Evolutionary conservation across 2,797 vertebrate genomes (phyloP).

Genomic region (Sparus aurata): DNA sequence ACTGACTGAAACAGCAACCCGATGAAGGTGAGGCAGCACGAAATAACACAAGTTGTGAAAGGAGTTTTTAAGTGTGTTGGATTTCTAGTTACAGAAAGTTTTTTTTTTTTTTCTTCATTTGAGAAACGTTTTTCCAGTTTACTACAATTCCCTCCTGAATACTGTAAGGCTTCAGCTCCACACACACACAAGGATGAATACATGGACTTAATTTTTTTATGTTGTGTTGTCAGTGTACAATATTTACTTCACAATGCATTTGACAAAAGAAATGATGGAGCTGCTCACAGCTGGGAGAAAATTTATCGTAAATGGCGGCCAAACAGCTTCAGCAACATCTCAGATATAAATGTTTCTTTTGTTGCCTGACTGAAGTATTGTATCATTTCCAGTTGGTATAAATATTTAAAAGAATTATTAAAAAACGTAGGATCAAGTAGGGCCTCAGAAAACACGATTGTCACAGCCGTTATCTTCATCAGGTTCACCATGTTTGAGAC

Average conservation of each 20-base stretch:
- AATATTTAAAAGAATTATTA: neutral
- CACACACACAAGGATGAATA: neutral
- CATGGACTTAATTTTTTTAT: neutral
- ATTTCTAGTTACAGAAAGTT: neutral
- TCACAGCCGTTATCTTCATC: neutral
- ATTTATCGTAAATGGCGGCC: neutral
- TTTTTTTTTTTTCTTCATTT: neutral
- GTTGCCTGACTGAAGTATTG: neutral
- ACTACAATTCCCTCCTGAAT: fast-evolving
- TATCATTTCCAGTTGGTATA: neutral
- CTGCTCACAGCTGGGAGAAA: constrained; percentile 1
- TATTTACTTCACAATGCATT: neutral
- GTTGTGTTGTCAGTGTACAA: neutral
- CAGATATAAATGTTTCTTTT: neutral
- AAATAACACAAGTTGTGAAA: neutral
- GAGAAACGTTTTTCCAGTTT: neutral
- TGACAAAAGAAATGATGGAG: neutral
- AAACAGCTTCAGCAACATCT: neutral
- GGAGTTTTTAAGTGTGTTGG: neutral
- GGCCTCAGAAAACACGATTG: neutral
- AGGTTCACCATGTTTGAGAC: neutral
- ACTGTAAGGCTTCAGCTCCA: neutral
- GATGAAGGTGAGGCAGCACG: neutral
- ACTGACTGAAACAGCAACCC: too few species aligned
- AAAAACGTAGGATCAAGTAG: neutral